Conservation (phyloP, 2,888 invertebrate species). For the Ligdia adustata region DNA sequence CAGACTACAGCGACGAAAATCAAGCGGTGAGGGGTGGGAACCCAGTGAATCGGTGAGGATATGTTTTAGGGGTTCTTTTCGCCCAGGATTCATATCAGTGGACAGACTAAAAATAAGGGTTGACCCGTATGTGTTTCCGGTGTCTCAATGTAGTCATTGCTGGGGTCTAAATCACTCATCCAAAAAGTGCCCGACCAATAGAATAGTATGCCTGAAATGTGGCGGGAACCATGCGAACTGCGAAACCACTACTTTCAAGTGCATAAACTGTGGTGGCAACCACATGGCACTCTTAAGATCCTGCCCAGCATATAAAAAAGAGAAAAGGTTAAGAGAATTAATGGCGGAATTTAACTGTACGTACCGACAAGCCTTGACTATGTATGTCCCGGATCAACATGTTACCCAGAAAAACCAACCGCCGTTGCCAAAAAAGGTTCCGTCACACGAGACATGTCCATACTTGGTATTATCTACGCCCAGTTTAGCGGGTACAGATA, state of each 20-base stretch:
- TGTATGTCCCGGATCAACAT: not conserved
- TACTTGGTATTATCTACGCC: too few relatives aligned
- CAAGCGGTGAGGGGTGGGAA: not conserved
- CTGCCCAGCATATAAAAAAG: not conserved
- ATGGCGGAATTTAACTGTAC: not conserved
- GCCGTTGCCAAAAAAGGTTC: too few relatives aligned
- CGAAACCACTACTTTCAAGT: not conserved
- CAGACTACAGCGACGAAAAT: not conserved
- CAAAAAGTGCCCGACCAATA: not conserved
- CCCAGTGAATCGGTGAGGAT: not conserved
- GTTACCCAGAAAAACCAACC: too few relatives aligned
- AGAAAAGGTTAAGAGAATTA: not conserved
- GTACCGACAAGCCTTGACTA: not conserved
- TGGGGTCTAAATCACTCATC: not conserved
- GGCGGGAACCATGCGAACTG: not conserved
- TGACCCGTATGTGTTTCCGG: not conserved
- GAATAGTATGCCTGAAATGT: not conserved
- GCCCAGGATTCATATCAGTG: not conserved
- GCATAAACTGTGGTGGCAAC: not conserved
- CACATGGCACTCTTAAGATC: not conserved
- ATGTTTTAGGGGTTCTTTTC: not conserved
- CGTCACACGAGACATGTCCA: too few relatives aligned
- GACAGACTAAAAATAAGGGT: not conserved
- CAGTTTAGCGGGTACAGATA: too few relatives aligned
- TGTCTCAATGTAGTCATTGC: not conserved